Evolutionary conservation across 2,888 invertebrate species (phyloP), one percentile per base, ranked within the genome.

Genomic region (Coleophora deauratella): DNA sequence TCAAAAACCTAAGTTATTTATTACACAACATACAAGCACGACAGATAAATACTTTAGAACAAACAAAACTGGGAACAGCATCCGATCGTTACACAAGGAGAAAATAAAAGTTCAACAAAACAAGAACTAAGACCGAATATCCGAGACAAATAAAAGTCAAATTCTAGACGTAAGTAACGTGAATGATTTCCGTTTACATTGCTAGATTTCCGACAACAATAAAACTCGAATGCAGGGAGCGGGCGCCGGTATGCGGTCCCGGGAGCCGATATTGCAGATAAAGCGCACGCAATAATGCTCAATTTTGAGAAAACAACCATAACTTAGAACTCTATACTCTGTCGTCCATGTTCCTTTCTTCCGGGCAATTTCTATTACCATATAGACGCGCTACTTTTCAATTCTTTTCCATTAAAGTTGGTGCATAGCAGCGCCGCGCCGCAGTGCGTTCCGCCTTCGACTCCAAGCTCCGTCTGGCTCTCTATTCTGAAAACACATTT

Each of bases 351-450:
- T 76, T 82, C 73, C 75, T 80, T 82, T 82, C 84, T 84, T 81
- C 81, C 82, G 72, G 81, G 76, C 82, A 81, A 84, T 84, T 82
- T 85, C 78, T 82, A 85, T 85, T 85, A 84, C 82, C 85, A 85
- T 85, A 85, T 84, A 85, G 85, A 85, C 77, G 73, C 74, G 82
- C 80, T 81, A 81, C 81, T 85, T 84, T 84, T 85, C 84, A 84
- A 84, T 84, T 84, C 85, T 84, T 84, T 84, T 84, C 84, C 82
- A 85, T 84, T 85, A 84, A 84, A 85, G 73, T 85, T 79, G 79
- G 77, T 79, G 77, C 81, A 81, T 78, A 73, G 78, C 59, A 58
- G 72, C 33, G 35, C 35, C 33, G 33, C 33, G 81, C 80, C 37
- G 31, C 31, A 11, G 30, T 42, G 80, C 81, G 80, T 81, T 80